Evolutionary conservation across 2,113 vertebrate genomes (phyloP), one percentile per base, ranked within the genome.

Genomic region (Saccopteryx bilineata): DNA sequence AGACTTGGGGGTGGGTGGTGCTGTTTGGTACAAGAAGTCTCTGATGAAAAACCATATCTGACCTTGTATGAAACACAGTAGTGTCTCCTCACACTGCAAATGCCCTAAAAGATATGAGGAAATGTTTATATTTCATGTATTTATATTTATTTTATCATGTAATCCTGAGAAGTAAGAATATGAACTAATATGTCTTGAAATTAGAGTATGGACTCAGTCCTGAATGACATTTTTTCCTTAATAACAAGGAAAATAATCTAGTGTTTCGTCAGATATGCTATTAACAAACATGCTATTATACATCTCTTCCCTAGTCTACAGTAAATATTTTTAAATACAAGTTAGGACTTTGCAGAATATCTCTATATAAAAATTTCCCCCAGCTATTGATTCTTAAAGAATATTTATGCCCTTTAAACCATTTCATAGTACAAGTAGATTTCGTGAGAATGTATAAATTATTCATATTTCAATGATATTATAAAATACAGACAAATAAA

Each of bases 381-480:
- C 48, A 60, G 31, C 13, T 81, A 68, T 60, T 80, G 76, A 82
- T 91, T 13, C 3, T 10, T 66, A 31, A 60, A 46, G 71, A 84
- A 61, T 93, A 86, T 95, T 91, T 79, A 48, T 58, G 31, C 12
- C n/a, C 24, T 87, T 18, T 56, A 78, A 60, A 75, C 3, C 74
- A 48, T 87, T 71, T 92, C 54, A 92, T 24, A 56, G 19, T 24
- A 58, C 52, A 58, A 79, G 39, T 65, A 17, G 84, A 72, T 94
- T 54, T 33, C 46, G 63, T 46, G 18, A 72, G 58, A 69, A 83
- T 31, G 7, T 79, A 1, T 87, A 61, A 48, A 69, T 75, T 90
- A 94, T 93, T 92, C 48, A 84, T 60, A n/a, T 90, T 80, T 95
- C 83, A 50, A 87, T 87, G n/a, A 87, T 48, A 79, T 50, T 86